Evolutionary conservation across 1,140 invertebrate genomes (phyloP).

Genomic region (Oncopodura yosiiana): DNA sequence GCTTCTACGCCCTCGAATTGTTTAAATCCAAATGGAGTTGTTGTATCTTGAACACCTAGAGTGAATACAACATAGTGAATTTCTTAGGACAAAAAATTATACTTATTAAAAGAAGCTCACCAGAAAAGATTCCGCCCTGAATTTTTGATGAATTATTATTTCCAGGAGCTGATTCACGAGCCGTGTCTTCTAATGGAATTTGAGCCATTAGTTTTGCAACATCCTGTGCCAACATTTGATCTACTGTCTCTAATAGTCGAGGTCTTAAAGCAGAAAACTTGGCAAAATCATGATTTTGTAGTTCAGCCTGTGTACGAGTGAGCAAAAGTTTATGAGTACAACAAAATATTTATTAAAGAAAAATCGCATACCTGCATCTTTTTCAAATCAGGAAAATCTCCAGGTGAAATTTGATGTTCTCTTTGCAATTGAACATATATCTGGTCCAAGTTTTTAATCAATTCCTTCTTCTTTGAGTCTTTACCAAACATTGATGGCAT

Average conservation of each 20-base stretch:
- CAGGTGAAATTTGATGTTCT: conserved; percentile 50
- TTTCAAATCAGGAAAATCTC: conserved; percentile 51
- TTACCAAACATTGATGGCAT: conserved; percentile 60
- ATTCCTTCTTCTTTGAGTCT: conserved; percentile 84
- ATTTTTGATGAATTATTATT: conserved; percentile 7
- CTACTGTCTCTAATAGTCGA: conserved; percentile 85
- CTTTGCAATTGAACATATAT: conserved; percentile 77
- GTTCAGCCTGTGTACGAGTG: conserved; percentile 50
- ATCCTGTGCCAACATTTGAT: conserved; percentile 91
- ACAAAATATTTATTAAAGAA: too few relatives aligned
- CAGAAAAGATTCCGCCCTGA: conserved; percentile 80
- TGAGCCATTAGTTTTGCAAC: conserved; percentile 89
- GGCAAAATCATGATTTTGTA: conserved; percentile 87
- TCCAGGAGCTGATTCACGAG: conserved; percentile 44
- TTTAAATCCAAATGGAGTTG: conserved; percentile 92
- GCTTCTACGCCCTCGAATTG: conserved; percentile 93
- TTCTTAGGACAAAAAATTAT: conserved; percentile 17
- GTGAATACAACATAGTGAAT: conserved; percentile 66
- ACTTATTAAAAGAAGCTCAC: too few relatives aligned
- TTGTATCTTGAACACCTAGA: conserved; percentile 70
- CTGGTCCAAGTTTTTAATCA: conserved; percentile 82
- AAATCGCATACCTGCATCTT: conserved; percentile 51
- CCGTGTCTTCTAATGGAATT: conserved; percentile 79
- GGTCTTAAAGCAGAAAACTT: conserved; percentile 91
- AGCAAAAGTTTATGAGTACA: too few relatives aligned